These are phyloP conservation scores for Peromyscus leucopus DNA, from an alignment of 2,113 vertebrate species.

Conservation along the genomic window DNA sequence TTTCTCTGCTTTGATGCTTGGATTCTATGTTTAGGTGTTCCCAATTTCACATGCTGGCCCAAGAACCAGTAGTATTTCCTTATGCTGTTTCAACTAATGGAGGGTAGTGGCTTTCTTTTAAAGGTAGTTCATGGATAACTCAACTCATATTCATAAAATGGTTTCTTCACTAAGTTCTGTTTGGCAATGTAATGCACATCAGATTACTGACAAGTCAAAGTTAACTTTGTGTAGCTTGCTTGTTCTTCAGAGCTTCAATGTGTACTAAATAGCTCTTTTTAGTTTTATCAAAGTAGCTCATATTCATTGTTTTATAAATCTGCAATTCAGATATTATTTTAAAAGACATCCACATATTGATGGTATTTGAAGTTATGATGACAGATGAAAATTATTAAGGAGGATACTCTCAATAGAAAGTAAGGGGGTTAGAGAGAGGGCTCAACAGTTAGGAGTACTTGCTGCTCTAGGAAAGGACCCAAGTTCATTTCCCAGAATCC, in stretches of 20 bases:
- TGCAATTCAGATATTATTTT: neutral
- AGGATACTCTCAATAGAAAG: neutral
- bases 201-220: neutral
- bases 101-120: neutral
- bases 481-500: neutral
- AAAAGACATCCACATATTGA: neutral
- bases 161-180: neutral
- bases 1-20: neutral
- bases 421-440: neutral
- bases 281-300: neutral
- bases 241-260: neutral
- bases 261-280: neutral
- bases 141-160: neutral
- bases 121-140: neutral
- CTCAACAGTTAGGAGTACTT: neutral
- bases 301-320: neutral
- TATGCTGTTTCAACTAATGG: neutral
- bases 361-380: neutral
- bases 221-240: neutral
- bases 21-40: neutral
- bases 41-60: neutral
- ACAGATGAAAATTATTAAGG: constrained; percentile 26
- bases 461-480: neutral
- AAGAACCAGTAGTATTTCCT: neutral
- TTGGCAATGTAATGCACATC: neutral